A percentile compares a stretch with the other conserved stretches of the same genome.
phyloP scores from a whole-genome alignment of 2,113 vertebrate genomes.

The Calypte anna region DNA sequence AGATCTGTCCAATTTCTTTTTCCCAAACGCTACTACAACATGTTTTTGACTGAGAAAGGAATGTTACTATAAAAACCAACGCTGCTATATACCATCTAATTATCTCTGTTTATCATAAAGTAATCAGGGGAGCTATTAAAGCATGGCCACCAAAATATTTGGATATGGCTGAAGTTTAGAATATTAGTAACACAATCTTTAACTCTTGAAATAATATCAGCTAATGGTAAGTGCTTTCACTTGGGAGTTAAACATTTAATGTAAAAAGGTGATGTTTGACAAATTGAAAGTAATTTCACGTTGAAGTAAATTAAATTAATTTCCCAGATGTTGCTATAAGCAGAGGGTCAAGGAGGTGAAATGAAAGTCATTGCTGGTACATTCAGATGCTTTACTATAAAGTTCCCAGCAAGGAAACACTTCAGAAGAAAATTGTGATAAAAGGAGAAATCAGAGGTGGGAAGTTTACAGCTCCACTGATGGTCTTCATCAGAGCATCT shows the following conservation, averaged over 20 bases:
- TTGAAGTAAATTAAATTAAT: conserved; percentile 30
- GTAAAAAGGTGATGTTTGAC: conserved; percentile 30
- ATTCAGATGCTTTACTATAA: not conserved
- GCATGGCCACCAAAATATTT: conserved; percentile 14
- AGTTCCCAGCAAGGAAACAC: not conserved
- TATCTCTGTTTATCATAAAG: not conserved
- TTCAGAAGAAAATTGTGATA: not conserved
- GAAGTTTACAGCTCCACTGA: not conserved
- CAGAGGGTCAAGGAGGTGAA: not conserved
- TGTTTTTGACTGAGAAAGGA: not conserved
- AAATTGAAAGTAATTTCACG: conserved; percentile 45
- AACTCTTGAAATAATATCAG: conserved; percentile 34
- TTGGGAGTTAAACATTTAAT: conserved; percentile 21
- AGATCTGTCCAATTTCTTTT: not conserved
- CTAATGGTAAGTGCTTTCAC: not conserved
- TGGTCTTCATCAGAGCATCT: not conserved
- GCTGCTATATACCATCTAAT: not conserved
- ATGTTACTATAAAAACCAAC: not conserved
- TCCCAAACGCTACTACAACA: not conserved
- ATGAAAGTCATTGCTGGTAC: conserved; percentile 20
- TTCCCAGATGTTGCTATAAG: conserved; percentile 48
- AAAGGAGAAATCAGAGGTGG: not conserved
- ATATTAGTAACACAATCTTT: conserved; percentile 9
- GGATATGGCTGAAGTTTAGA: not conserved
- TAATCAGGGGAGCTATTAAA: not conserved